A percentile compares a stretch with the other conserved stretches of the same genome.
Evolutionary conservation across 2,888 invertebrate species (phyloP).

Genomic region (Plagiodera versicolora): DNA sequence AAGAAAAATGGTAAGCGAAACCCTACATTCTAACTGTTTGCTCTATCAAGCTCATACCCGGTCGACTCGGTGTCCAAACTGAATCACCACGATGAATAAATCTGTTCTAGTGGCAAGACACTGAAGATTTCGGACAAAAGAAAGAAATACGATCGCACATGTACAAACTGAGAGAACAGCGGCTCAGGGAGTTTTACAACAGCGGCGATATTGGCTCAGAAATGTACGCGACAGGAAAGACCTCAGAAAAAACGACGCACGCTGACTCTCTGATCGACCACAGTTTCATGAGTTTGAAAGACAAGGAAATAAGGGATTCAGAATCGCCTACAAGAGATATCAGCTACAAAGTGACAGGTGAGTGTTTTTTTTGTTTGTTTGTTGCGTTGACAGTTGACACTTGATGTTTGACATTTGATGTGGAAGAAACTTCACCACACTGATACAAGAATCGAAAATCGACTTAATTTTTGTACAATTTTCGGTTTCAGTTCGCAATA

Average conservation of each 20-base stretch:
- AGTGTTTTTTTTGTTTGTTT: not conserved
- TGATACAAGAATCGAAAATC: too few species aligned
- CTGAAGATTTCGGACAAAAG: conserved; percentile 82
- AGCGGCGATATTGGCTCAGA: conserved; percentile 41
- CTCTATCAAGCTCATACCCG: too few species aligned
- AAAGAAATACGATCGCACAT: conserved; percentile 85
- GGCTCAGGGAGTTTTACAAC: conserved; percentile 73
- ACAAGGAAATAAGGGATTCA: conserved; percentile 77
- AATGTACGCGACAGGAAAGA: conserved; percentile 36
- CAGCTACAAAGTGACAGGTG: conserved; percentile 45
- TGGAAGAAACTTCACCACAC: too few species aligned
- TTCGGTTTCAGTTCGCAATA: too few species aligned
- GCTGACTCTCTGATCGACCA: conserved; percentile 74
- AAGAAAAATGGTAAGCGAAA: conserved; percentile 71
- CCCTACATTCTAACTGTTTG: too few species aligned
- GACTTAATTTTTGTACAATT: too few species aligned
- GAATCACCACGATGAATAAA: too few species aligned
- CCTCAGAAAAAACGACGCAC: conserved; percentile 53
- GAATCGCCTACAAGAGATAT: conserved; percentile 71
- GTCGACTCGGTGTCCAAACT: too few species aligned
- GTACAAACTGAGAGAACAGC: conserved; percentile 80
- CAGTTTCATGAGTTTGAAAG: conserved; percentile 76
- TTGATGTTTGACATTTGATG: too few species aligned
- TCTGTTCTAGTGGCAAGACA: conserved; percentile 80
- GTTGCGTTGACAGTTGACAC: not conserved